Base-by-base conservation (phyloP, 2,797 vertebrate genomes). In the Pantherophis alleghaniensis region DNA sequence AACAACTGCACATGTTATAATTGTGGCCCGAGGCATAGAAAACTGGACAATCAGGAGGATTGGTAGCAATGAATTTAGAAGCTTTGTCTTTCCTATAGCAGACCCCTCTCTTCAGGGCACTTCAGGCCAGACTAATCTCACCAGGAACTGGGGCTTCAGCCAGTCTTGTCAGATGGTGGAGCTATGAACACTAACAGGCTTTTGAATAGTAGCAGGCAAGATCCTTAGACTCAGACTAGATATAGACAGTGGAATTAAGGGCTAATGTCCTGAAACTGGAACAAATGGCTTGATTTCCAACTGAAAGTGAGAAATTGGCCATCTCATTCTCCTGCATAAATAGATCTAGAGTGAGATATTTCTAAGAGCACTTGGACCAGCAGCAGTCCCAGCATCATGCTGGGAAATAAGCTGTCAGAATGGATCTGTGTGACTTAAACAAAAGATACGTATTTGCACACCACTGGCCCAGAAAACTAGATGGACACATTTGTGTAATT, bases 31-130 rank as follows among this genome's bases (percentile, higher is more conserved):
- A 91, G 95, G 60, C 0, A 0, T 47, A 0, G 0, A 92, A 90
- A 95, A 91, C 92, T 91, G 26, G 92, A 89, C 86, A 16, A 94
- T 60, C 95, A 53, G 61, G 22, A 66, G 92, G 53, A 2, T 20
- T 12, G 10, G 32, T 24, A 37, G 37, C 37, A 20, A 87, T 59
- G 66, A 63, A 61, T 16, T 79, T 92, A 89, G 59, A 91, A 92
- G 7, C 37, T 28, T 90, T 9, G 4, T 51, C 37, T 88, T 87
- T 90, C 11, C 16, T 66, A 53, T 18, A 53, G 42, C 51, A 88
- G 28, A 63, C 22, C 53, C 7, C 28, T 93, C 87, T 53, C 63
- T 87, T 86, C 42, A 37, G 51, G 53, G 13, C 5, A 26, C 12
- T 42, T 87, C 32, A 90, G 51, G 20, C 56, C 16, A 28, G 28